Conservation (phyloP, 2,888 invertebrate genomes). For the Megamerina dolium region DNA sequence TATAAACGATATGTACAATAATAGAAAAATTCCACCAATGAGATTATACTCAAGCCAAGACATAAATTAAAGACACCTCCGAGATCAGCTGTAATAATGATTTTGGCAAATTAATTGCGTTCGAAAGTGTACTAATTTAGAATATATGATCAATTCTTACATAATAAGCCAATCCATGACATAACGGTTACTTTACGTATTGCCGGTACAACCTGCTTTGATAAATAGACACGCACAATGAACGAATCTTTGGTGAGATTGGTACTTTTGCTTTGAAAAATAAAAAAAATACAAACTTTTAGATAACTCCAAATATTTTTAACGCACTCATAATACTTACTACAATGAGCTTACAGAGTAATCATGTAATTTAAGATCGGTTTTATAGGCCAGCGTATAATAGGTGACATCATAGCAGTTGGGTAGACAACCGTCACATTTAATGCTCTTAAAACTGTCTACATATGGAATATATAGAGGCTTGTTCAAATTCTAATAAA, state of each 20-base stretch:
- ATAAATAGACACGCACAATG: constrained; percentile 40
- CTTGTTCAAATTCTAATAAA: neutral
- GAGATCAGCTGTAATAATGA: constrained; percentile 39
- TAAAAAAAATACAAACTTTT: neutral
- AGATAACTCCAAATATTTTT: neutral
- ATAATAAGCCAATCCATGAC: constrained; percentile 46
- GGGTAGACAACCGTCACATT: constrained; percentile 45
- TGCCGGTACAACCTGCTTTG: constrained; percentile 44
- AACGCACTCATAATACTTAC: constrained; percentile 32
- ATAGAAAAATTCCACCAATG: constrained; percentile 45
- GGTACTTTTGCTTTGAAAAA: constrained; percentile 25
- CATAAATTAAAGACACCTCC: constrained; percentile 48
- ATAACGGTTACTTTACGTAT: constrained; percentile 46
- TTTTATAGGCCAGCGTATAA: constrained; percentile 39
- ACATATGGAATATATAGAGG: constrained; percentile 8
- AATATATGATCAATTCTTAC: constrained; percentile 25
- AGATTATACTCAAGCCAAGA: constrained; percentile 44
- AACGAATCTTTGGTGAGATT: constrained; percentile 34
- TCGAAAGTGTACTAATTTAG: neutral
- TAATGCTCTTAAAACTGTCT: constrained; percentile 42
- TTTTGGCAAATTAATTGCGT: too few relatives aligned
- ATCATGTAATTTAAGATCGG: constrained; percentile 40
- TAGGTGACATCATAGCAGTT: constrained; percentile 49
- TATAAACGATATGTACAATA: constrained; percentile 38
- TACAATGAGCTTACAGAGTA: constrained; percentile 40